Base-by-base conservation (phyloP, 53 echinoderm and acorn worm species). In the Crossaster papposus region DNA sequence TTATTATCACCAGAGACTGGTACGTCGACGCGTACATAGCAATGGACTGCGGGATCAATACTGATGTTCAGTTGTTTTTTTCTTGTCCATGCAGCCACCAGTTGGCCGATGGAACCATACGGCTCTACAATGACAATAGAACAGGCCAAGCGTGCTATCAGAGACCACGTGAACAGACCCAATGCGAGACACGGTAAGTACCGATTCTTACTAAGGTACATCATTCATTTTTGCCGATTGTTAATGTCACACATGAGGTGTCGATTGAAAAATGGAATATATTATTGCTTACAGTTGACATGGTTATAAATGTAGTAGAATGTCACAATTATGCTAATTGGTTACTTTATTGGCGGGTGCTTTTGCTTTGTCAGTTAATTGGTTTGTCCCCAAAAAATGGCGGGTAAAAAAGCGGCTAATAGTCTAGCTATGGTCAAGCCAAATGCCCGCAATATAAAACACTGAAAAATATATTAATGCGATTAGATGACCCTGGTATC, bases 121-220 rank as follows among this genome's bases (percentile, higher is more conserved):
- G 87, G 77, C 77, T 77, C 87, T 10, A 87, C 87, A 26, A 87
- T 87, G 87, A 87, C 50, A 33, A 11, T 87, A 17, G 87, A 87
- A 62, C 87, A 87, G 55, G 87, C 87, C 76, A 87, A 87, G 29
- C 50, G 87, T 55, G 87, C 87, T 13, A 87, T 87, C 87, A 75
- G 77, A 76, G 87, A 87, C 74, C 87, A 87, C 62, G 87, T 87
- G 23, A 87, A 54, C 32, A 87, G 76, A 55, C 36, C 87, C 26
- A 85, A 85, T 24, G 55, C 64, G n/a, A 64, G 87, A 63, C 76
- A 87, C n/a, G 87, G 87, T 87, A 63, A 87, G 87, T 87, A 37
- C 44, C 9, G 9, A 1, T 17, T 68, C 22, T 28, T 26, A 11
- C 68, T 68, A 23, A 28, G 28, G 22, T 68, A 26, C 0, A n/a